phyloP scores from a whole-genome alignment of 2,888 invertebrate genomes.

The Drosophila sordidapex region DNA sequence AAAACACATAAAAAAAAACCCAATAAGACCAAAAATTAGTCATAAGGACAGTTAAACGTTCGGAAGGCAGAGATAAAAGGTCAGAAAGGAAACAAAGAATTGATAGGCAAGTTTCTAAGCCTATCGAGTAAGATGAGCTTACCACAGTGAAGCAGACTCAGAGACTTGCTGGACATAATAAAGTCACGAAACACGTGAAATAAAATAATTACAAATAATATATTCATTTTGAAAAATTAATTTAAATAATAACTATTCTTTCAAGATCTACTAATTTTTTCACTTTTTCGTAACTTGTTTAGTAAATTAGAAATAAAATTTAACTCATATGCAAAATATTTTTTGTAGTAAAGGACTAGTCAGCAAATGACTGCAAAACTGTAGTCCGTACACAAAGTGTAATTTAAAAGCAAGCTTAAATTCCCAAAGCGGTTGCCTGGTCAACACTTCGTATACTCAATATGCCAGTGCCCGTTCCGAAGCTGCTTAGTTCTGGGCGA shows the following conservation, averaged over 20 bases:
- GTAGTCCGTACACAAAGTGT: background rate
- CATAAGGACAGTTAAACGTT: background rate
- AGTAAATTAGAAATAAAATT: background rate
- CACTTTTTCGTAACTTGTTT: background rate
- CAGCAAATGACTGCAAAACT: background rate
- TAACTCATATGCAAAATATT: background rate
- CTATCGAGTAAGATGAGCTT: background rate
- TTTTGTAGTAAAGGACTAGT: background rate
- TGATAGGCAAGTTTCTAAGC: background rate
- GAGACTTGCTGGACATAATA: background rate
- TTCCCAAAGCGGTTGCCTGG: background rate
- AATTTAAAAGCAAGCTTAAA: background rate
- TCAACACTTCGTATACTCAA: slow-evolving; percentile 1
- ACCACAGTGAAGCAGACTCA: background rate
- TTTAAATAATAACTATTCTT: background rate
- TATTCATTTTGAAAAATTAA: background rate
- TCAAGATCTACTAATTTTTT: background rate
- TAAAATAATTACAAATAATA: background rate
- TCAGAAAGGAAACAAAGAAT: background rate
- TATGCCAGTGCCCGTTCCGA: background rate
- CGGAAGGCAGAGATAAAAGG: background rate
- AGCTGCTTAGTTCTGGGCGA: slow-evolving; percentile 2
- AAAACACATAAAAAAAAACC: background rate
- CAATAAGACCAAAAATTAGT: background rate
- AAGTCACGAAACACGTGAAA: background rate